Percentiles rank a stretch among this genome's conserved stretches.
These are phyloP conservation scores for Anhinga rufa DNA, from an alignment of 2,113 vertebrate species.

Conservation along the genomic window DNA sequence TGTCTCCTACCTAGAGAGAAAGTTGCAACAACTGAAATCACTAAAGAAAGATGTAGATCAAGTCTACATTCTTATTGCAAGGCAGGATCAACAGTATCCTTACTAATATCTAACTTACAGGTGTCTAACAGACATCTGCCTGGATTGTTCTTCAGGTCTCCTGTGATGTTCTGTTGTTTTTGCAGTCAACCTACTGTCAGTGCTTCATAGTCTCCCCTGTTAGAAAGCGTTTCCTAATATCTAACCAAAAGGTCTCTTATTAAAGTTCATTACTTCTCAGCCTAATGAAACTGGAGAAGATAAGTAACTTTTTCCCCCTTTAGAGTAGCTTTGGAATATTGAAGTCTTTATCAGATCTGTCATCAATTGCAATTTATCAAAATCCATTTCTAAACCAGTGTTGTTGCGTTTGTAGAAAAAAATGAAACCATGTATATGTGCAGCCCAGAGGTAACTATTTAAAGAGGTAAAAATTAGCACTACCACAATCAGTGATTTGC, in stretches of 20 bases:
- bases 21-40: not conserved
- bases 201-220: not conserved
- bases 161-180: not conserved
- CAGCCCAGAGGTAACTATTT: not conserved
- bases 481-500: not conserved
- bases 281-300: not conserved
- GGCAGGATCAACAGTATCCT: not conserved
- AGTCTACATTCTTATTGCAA: not conserved
- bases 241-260: not conserved
- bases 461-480: not conserved
- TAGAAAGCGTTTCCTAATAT: not conserved
- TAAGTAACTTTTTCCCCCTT: not conserved
- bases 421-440: not conserved
- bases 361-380: not conserved
- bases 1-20: not conserved
- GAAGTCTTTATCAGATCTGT: not conserved
- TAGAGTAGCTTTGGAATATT: not conserved
- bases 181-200: not conserved
- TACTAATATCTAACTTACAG: not conserved
- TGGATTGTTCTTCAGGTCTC: not conserved
- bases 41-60: not conserved
- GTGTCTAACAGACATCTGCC: not conserved
- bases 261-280: not conserved
- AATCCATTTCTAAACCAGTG: not conserved
- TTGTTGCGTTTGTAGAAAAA: not conserved